Conservation (phyloP, 2,888 invertebrate species). For the Chironomus riparius region DNA sequence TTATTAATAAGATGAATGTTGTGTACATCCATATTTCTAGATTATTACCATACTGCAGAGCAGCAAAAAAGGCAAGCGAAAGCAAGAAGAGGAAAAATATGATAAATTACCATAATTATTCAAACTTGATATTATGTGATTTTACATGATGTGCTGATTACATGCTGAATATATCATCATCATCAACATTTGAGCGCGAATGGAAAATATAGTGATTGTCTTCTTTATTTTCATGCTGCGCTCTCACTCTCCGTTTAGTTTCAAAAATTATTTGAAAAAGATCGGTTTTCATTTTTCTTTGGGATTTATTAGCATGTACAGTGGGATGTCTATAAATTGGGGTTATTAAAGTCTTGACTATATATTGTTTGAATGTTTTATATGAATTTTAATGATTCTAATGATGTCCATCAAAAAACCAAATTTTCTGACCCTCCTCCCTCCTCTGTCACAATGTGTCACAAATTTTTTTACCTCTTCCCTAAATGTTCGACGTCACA, state of each 20-base stretch:
- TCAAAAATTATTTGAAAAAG: background rate
- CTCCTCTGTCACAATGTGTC: no score
- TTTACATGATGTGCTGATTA: conserved; percentile 25
- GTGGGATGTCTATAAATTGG: background rate
- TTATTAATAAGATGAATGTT: no score
- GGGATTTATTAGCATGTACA: background rate
- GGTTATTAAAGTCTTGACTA: no score
- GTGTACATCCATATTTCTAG: no score
- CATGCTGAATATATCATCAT: conserved; percentile 8
- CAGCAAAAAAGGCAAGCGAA: background rate
- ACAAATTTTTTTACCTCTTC: no score
- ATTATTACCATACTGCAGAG: no score
- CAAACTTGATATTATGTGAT: conserved; percentile 20
- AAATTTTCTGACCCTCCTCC: no score
- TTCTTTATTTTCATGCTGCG: background rate
- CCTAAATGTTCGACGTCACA: no score
- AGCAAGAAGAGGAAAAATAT: background rate
- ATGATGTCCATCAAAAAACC: no score
- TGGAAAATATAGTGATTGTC: background rate
- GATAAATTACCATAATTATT: conserved; percentile 24
- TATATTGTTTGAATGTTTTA: no score
- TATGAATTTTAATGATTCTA: no score
- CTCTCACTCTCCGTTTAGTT: no score
- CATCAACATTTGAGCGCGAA: background rate
- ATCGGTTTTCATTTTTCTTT: background rate